Evolutionary conservation across 2,888 invertebrate genomes (phyloP), one percentile per base, ranked within the genome.

Genomic region (Tipula confusa): DNA sequence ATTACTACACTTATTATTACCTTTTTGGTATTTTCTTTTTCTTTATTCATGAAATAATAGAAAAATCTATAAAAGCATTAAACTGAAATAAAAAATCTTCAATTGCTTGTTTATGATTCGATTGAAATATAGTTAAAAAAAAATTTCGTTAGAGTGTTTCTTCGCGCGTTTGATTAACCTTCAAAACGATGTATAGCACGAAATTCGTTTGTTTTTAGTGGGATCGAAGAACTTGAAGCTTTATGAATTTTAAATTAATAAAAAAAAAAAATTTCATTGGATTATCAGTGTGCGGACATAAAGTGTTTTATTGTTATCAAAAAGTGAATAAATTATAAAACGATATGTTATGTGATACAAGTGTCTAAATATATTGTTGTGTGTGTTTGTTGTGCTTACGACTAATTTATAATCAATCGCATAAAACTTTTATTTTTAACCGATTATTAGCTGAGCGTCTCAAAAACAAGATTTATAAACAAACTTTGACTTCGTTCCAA

Each of bases 51-150:
- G 64, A 64, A 64, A 64, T 64, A 64, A 64, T 64, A 64, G 64
- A 64, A 64, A 64, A 64, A 64, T 64, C 64, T 64, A 64, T 64
- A 64, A 64, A 64, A 64, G 64, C 64, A 64, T 64, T 64, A 64
- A 64, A 64, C 64, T 64, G 7, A 64, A 64, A 64, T 1, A 64
- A 64, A 64, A 64, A 64, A 24, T 64, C 64, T 64, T 64, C 64
- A 64, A 64, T 64, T 64, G 64, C 24, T 64, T 64, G 64, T 24
- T 64, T 64, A 64, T 64, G 64, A 64, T 64, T 64, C 64, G 24
- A 24, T 64, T 64, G 64, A 64, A n/a, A n/a, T 64, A 64, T 64
- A 64, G 64, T 64, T 64, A 64, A 64, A 64, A 64, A 43, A 24
- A 24, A 24, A 24, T 13, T 64, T 64, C 64, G 24, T 24, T 9